Evolutionary conservation across 2,797 vertebrate genomes (phyloP), one percentile per base, ranked within the genome.

Genomic region (Lateolabrax maculatus): DNA sequence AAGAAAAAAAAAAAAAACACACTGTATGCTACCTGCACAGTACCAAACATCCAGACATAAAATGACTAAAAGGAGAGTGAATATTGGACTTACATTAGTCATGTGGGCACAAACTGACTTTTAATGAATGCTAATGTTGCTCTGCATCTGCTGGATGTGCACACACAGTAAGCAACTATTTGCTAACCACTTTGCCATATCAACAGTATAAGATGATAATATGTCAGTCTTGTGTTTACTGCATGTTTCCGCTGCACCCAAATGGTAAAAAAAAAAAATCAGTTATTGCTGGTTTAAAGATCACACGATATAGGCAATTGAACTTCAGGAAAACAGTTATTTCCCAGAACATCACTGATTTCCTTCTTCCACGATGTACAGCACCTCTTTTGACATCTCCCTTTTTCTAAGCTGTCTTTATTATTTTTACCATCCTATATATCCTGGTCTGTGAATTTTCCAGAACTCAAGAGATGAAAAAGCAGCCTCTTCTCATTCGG

Each of bases 351-450:
- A 41, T 39, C 34, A 62, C 31, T 52, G 71, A 84, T 80, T 76
- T 44, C 23, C 43, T 49, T 58, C 62, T 36, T 23, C 57, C 31
- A 52, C 10, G 13, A 15, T n/a, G 16, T 63, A 27, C 31, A 37
- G 23, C 58, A 36, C 39, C 46, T 39, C 57, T n/a, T 57, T 69
- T 75, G 57, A 80, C 46, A 70, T 39, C 5, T 61, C 18, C 36
- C 13, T n/a, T 70, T 68, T 56, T 73, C 65, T 4, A 44, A 53
- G 44, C 39, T 49, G n/a, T 65, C 31, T 71, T 29, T 66, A 60
- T 56, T 80, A 56, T 75, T 74, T 79, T 90, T 93, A n/a, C 11
- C 60, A 60, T 48, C 49, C 31, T 6, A 41, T 67, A 31, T 12
- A 51, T 78, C 27, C 67, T 44, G 37, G 23, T 44, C 44, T 53